Base-by-base conservation (phyloP, 2,888 invertebrate genomes). In the Zeuzera pyrina region DNA sequence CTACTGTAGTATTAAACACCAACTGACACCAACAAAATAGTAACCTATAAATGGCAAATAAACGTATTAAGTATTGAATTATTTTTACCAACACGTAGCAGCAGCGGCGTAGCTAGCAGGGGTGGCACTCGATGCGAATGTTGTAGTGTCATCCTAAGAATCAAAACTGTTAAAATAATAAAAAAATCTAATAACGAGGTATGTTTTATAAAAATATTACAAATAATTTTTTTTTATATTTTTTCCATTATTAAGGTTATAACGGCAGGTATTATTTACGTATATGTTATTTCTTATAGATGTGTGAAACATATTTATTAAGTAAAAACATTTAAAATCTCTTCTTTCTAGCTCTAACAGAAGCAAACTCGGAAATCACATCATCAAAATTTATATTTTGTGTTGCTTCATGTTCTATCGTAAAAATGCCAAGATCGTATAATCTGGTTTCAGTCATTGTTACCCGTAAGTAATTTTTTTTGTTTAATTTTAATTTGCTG, bases 321-420 rank as follows among this genome's bases (percentile, higher is more conserved):
- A 3, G 7, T 23, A 23, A 8, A 5, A n/a, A n/a, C 23, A 3
- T 7, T 14, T 12, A 27, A 27, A 12, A 12, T 27, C 12, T 12
- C 12, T 27, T 27, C 12, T 27, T 27, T 27, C 27, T 27, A 27
- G 27, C 13, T 27, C 12, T 27, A 27, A 27, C 27, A 27, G 27
- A 3, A 12, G 27, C 27, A 27, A 27, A 27, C 27, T 27, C 27
- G 27, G 15, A 27, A 27, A 27, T n/a, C 12, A 27, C 27, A 27
- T 27, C 27, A 6, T 27, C 27, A 27, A 27, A 27, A 27, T 27
- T 12, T 27, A 27, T 27, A 12, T 27, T 12, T 27, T 27, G 27
- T 27, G 27, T 27, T 27, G 27, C 15, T 3, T 27, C 27, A 13
- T 27, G 13, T 27, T 27, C 27, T 27, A 27, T 27, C 12, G 27